Percentiles rank a stretch among this genome's conserved stretches.
Evolutionary conservation across 2,797 vertebrate genomes (phyloP).

Genomic region (Enteromius unitaeniatus): DNA sequence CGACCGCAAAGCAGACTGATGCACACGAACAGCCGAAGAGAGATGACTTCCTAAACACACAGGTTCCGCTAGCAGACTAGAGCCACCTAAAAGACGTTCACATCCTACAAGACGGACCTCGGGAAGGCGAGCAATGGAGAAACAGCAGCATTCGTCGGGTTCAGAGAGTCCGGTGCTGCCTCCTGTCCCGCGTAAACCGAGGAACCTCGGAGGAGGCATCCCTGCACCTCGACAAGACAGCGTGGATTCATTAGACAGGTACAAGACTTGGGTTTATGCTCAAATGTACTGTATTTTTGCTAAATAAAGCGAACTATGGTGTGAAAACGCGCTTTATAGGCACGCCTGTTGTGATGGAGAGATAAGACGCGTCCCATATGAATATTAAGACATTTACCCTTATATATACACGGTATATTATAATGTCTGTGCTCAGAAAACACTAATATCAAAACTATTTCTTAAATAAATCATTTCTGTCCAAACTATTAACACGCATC

Average conservation of each 20-base stretch:
- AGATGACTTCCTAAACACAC: constrained; percentile 53
- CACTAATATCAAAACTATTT: not conserved
- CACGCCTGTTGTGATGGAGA: not conserved
- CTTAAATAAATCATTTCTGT: not conserved
- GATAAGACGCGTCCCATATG: not conserved
- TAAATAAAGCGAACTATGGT: not conserved
- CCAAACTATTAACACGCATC: not conserved
- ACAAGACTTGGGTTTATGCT: constrained; percentile 5
- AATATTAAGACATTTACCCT: not conserved
- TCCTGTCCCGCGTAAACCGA: constrained; percentile 59
- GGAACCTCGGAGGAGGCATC: constrained; percentile 43
- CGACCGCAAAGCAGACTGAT: constrained; percentile 42
- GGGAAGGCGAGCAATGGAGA: constrained; percentile 66
- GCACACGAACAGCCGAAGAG: not conserved
- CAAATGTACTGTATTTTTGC: not conserved
- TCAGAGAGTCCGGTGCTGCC: constrained; percentile 60
- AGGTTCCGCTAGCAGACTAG: constrained; percentile 4
- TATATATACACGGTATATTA: not conserved
- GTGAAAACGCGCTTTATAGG: not conserved
- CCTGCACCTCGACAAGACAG: constrained; percentile 53
- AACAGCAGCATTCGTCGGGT: constrained; percentile 54
- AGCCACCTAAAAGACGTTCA: constrained; percentile 36
- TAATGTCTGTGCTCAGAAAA: not conserved
- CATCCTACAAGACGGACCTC: constrained; percentile 19
- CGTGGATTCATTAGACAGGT: constrained; percentile 66